Conservation (phyloP, 2,888 invertebrate genomes). For the Acrobasis consociella region DNA sequence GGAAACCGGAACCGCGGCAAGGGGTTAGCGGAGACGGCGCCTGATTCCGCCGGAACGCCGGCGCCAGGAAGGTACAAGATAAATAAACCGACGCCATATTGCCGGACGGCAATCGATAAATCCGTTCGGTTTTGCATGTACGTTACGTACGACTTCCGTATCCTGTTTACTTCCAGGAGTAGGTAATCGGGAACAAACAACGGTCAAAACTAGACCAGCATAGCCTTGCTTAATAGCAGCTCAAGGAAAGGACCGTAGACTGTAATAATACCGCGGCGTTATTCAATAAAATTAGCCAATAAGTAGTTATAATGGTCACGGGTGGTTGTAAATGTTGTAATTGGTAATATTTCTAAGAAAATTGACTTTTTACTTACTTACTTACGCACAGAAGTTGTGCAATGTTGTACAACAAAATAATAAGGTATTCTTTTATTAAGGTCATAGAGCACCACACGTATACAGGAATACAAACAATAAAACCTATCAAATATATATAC, state of each 20-base stretch:
- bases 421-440: too few species aligned
- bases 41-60: slow-evolving; percentile 77
- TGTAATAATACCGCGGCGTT: too few species aligned
- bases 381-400: neutral
- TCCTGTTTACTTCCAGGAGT: slow-evolving; percentile 68
- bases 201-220: neutral
- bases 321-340: too few species aligned
- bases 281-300: too few species aligned
- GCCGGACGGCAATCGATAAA: slow-evolving; percentile 76
- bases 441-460: too few species aligned
- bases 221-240: neutral
- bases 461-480: too few species aligned
- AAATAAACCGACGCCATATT: slow-evolving; percentile 78
- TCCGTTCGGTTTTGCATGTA: slow-evolving; percentile 76
- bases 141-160: slow-evolving; percentile 72
- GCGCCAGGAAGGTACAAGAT: slow-evolving; percentile 80
- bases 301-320: too few species aligned
- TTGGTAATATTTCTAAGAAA: neutral
- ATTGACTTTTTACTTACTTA: neutral
- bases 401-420: too few species aligned
- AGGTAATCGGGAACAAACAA: slow-evolving; percentile 27
- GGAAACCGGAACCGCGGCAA: slow-evolving; percentile 81
- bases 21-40: slow-evolving; percentile 80
- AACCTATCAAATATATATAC: too few species aligned
- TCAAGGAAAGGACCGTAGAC: neutral